Evolutionary conservation across 2,797 vertebrate species (phyloP).

Genomic region (Labroides dimidiatus): DNA sequence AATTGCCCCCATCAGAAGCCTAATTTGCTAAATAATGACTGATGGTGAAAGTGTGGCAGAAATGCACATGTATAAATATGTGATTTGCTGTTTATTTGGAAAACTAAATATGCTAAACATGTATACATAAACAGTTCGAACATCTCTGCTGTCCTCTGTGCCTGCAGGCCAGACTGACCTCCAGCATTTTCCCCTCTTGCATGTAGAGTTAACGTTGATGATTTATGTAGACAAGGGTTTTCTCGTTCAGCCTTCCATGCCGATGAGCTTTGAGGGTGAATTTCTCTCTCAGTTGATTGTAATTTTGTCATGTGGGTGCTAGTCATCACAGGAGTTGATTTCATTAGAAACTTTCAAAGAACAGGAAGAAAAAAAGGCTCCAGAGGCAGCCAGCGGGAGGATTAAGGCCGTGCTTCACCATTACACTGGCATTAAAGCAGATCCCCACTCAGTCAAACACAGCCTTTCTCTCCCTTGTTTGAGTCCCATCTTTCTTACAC

Average conservation of each 20-base stretch:
- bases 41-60: neutral
- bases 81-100: neutral
- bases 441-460: slow-evolving; percentile 57
- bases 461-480: slow-evolving; percentile 43
- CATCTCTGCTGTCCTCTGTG: slow-evolving; percentile 5
- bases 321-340: slow-evolving; percentile 58
- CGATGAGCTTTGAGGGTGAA: slow-evolving; percentile 30
- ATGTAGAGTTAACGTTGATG: slow-evolving; percentile 38
- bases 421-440: slow-evolving; percentile 62
- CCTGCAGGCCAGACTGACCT: slow-evolving; percentile 44
- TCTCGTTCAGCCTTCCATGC: slow-evolving; percentile 34
- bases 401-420: slow-evolving; percentile 49
- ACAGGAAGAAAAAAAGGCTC: slow-evolving; percentile 36
- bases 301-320: slow-evolving; percentile 55
- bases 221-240: slow-evolving; percentile 49
- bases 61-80: neutral
- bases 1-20: neutral
- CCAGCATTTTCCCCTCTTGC: slow-evolving; percentile 1
- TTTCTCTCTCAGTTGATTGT: slow-evolving; percentile 61
- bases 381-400: slow-evolving; percentile 40
- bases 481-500: slow-evolving; percentile 60
- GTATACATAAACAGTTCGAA: slow-evolving; percentile 14
- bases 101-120: neutral
- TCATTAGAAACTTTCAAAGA: slow-evolving; percentile 55
- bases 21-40: neutral